These are phyloP conservation scores for Tautogolabrus adspersus DNA, from an alignment of 2,113 vertebrate genomes.

Conservation along the genomic window DNA sequence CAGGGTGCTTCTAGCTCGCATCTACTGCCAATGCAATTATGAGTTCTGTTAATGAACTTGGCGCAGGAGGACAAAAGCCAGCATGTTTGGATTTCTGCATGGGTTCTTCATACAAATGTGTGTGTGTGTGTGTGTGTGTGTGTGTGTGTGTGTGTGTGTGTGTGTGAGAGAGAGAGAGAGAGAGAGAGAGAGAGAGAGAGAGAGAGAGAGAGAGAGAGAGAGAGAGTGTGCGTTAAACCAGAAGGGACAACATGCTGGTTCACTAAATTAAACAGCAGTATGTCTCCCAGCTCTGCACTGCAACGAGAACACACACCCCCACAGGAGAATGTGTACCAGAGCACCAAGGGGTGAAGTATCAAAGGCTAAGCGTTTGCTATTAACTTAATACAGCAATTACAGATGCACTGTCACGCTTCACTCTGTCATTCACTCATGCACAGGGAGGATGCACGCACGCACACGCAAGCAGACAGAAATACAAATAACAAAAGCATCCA, in stretches of 20 bases:
- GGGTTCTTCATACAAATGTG: background rate
- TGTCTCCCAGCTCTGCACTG: slow-evolving; percentile 17
- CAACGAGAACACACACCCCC: slow-evolving; percentile 25
- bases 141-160: no score
- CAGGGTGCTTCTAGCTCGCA: background rate
- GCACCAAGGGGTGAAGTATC: slow-evolving; percentile 57
- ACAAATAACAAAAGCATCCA: slow-evolving; percentile 1
- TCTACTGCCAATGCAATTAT: background rate
- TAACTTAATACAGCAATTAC: slow-evolving; percentile 50
- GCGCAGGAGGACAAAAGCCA: background rate
- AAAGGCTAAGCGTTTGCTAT: slow-evolving; percentile 52
- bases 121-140: background rate
- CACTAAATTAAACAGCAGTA: slow-evolving; percentile 47
- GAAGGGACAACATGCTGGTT: slow-evolving; percentile 33
- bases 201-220: no score
- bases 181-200: no score
- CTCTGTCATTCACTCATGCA: slow-evolving; percentile 12
- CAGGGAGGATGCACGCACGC: background rate
- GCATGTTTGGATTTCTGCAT: background rate
- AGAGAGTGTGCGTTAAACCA: background rate
- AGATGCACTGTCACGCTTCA: slow-evolving; percentile 52
- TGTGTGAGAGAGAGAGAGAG: no score
- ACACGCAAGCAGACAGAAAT: background rate
- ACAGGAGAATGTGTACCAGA: slow-evolving; percentile 45
- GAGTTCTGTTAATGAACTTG: background rate